These are phyloP conservation scores for Regulus satrapa DNA, from an alignment of 2,113 vertebrate species.

Conservation along the genomic window DNA sequence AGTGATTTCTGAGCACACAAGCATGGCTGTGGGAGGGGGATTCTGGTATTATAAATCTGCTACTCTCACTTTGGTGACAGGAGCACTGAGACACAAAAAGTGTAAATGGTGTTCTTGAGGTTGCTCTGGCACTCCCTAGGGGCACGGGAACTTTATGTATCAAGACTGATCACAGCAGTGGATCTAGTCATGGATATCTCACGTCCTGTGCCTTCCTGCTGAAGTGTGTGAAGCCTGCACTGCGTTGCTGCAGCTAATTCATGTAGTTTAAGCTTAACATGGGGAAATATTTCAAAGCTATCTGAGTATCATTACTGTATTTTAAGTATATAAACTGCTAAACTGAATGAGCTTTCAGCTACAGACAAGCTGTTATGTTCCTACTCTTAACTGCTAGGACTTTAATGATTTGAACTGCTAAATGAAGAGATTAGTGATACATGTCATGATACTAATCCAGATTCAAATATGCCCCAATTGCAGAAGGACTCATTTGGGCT, in stretches of 20 bases:
- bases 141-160: not conserved
- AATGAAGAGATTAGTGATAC: not conserved
- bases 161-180: not conserved
- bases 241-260: not conserved
- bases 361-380: not conserved
- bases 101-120: not conserved
- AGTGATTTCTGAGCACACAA: not conserved
- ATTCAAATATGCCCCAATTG: not conserved
- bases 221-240: not conserved
- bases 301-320: not conserved
- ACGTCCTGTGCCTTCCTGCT: rapidly evolving
- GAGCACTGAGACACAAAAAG: not conserved
- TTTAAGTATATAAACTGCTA: not conserved
- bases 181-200: not conserved
- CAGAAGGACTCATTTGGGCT: not conserved
- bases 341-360: not conserved
- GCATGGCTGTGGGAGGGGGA: not conserved
- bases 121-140: not conserved
- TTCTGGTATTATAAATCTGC: not conserved
- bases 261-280: not conserved
- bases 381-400: not conserved
- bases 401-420: not conserved
- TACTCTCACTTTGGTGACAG: not conserved
- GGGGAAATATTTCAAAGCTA: not conserved
- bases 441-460: not conserved